Base-by-base conservation (phyloP, 2,888 invertebrate species). In the Xanthorhoe designata region DNA sequence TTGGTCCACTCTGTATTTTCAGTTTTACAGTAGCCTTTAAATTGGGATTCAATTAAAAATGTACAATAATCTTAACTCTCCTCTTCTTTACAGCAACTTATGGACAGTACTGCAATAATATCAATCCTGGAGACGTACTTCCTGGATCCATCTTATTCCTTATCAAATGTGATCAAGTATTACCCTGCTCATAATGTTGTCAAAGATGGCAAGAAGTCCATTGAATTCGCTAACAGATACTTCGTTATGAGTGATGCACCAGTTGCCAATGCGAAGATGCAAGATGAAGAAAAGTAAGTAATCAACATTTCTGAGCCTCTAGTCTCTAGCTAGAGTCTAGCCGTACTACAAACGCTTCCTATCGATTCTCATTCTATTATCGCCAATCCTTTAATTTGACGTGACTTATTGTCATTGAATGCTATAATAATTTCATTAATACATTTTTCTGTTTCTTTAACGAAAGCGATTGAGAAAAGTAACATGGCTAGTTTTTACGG, bases 41-140 rank as follows among this genome's bases (percentile, higher is more conserved):
- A 24, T 3, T 24, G 24, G 1, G 24, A 4, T 24, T 4, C 24
- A 1, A 24, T 24, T 24, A 24, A 3, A 24, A 1, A 24, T 24
- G 1, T 24, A 24, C 24, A 24, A 3, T 24, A 24, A 24, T 24
- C 1, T 15, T 47, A n/a, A n/a, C n/a, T n/a, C n/a, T n/a, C n/a
- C 4, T 47, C 13, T 32, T 55, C 2, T 17, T 47, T 50, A 56
- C 90, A 98, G 94, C 98, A 98, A 90, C 90, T 99, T 64, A 96
- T 97, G 78, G 99, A 99, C 84, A 99, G 99, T 72, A 96, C 98
- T 18, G 97, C 98, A 86, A 99, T 99, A 61, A 95, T 99, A 76
- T 99, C 99, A 5, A 94, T 97, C 0, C 83, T 99, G 59, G 95
- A 97, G 54, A 97, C 98, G 0, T 96, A 96, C 81, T 85, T 98